phyloP scores from a whole-genome alignment of 1,140 invertebrate species.

The Apis cerana region DNA sequence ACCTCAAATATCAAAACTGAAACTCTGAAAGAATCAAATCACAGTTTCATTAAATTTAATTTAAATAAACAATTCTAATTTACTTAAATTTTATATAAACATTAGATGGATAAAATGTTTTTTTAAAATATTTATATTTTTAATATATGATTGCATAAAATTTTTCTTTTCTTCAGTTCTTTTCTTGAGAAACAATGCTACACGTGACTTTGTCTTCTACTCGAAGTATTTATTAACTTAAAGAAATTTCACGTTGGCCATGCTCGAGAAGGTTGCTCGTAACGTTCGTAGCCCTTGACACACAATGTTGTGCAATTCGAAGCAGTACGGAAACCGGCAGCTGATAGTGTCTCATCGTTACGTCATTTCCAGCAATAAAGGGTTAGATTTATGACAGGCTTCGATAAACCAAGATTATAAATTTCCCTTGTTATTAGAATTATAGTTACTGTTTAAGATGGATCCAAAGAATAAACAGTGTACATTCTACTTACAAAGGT shows the following conservation, averaged over 20 bases:
- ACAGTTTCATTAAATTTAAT: no score
- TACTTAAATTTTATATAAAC: no score
- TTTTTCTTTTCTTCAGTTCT: not conserved
- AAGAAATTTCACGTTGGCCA: slow-evolving; percentile 9
- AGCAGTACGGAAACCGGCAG: slow-evolving; percentile 62
- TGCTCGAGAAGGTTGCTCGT: slow-evolving; percentile 11
- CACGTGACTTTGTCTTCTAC: not conserved
- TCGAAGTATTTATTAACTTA: slow-evolving; percentile 20
- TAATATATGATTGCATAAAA: slow-evolving; percentile 18
- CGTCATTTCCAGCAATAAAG: slow-evolving; percentile 54
- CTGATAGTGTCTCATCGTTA: slow-evolving; percentile 58
- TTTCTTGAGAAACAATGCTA: not conserved
- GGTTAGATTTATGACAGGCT: slow-evolving; percentile 16
- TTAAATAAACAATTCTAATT: no score
- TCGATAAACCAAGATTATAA: not conserved
- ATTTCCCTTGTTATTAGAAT: not conserved
- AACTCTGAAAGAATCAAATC: no score
- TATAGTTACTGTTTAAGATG: not conserved
- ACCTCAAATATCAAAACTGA: no score
- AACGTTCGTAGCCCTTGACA: slow-evolving; percentile 74
- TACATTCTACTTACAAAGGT: not conserved
- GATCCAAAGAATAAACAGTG: not conserved
- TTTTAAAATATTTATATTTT: not conserved
- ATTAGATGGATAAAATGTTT: no score
- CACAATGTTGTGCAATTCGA: slow-evolving; percentile 72